Percentiles rank a stretch among this genome's conserved stretches.
These are phyloP conservation scores for Seladonia tumulorum DNA, from an alignment of 2,888 invertebrate species.

Conservation along the genomic window DNA sequence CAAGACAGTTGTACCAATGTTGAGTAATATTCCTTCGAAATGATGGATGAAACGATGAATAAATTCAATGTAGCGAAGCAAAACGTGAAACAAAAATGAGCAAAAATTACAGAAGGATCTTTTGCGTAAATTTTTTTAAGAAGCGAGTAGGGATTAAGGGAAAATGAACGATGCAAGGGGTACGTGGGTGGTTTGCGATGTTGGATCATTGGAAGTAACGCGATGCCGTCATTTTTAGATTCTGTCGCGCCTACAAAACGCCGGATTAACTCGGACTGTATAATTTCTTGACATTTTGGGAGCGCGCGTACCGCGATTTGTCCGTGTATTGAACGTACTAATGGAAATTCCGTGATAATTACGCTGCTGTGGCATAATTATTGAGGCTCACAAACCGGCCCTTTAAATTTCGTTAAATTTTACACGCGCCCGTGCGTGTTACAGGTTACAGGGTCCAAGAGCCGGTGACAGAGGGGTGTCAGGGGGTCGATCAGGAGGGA, in stretches of 20 bases:
- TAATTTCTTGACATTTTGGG: slow-evolving; percentile 57
- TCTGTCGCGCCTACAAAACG: slow-evolving; percentile 1
- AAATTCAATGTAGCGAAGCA: too few species aligned
- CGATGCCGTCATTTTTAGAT: slow-evolving; percentile 14
- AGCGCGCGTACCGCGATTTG: slow-evolving; percentile 20
- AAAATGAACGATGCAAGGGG: neutral
- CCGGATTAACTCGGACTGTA: slow-evolving; percentile 19
- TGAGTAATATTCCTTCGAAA: neutral
- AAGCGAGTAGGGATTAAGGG: neutral
- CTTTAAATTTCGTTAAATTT: slow-evolving; percentile 73
- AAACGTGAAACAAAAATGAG: neutral
- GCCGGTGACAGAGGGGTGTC: slow-evolving; percentile 20
- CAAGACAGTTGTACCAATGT: neutral
- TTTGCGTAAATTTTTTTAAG: neutral
- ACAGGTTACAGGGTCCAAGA: slow-evolving; percentile 3
- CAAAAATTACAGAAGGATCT: neutral
- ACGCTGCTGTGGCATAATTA: slow-evolving; percentile 67
- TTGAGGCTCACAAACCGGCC: slow-evolving; percentile 64
- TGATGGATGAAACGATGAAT: too few species aligned
- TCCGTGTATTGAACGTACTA: slow-evolving; percentile 45
- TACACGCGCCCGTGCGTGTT: slow-evolving; percentile 38
- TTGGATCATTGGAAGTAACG: neutral
- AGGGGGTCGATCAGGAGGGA: neutral
- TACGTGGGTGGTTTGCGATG: neutral
- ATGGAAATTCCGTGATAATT: slow-evolving; percentile 69